These are phyloP conservation scores for Odontophorus gujanensis DNA, from an alignment of 2,113 vertebrate genomes.

Conservation along the genomic window DNA sequence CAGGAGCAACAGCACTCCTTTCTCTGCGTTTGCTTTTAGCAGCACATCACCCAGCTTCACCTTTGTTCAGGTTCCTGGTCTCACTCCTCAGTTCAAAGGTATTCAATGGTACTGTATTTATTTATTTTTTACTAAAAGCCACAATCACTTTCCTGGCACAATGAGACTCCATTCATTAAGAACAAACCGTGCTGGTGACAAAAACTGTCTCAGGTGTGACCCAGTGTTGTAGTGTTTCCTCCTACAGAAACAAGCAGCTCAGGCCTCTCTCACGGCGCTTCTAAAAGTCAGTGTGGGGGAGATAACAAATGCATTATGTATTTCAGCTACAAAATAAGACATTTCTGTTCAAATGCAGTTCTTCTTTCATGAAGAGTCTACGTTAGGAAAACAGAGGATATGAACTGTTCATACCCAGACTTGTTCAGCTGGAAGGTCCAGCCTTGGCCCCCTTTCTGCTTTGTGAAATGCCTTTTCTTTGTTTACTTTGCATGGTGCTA, in stretches of 20 bases:
- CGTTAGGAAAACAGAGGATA: neutral
- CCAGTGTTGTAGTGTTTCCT: neutral
- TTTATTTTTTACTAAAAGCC: neutral
- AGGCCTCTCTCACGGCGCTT: neutral
- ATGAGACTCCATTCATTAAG: neutral
- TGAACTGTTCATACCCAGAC: neutral
- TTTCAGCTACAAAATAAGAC: neutral
- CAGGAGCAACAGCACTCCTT: neutral
- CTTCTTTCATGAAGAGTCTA: neutral
- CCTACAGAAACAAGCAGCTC: neutral
- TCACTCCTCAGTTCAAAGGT: neutral
- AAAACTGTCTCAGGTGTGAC: neutral
- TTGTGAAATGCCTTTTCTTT: constrained; percentile 23
- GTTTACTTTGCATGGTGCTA: neutral
- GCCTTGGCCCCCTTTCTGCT: neutral
- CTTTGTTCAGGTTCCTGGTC: neutral
- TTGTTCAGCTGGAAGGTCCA: neutral
- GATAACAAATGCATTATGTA: neutral
- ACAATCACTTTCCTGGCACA: neutral
- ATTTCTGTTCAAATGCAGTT: neutral
- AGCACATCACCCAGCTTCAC: neutral
- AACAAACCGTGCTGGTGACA: neutral
- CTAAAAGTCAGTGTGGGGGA: neutral
- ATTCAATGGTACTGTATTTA: neutral
- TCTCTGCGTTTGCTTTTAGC: neutral